Evolutionary conservation across 2,113 vertebrate genomes (phyloP), one percentile per base, ranked within the genome.

Genomic region (Salvator merianae): DNA sequence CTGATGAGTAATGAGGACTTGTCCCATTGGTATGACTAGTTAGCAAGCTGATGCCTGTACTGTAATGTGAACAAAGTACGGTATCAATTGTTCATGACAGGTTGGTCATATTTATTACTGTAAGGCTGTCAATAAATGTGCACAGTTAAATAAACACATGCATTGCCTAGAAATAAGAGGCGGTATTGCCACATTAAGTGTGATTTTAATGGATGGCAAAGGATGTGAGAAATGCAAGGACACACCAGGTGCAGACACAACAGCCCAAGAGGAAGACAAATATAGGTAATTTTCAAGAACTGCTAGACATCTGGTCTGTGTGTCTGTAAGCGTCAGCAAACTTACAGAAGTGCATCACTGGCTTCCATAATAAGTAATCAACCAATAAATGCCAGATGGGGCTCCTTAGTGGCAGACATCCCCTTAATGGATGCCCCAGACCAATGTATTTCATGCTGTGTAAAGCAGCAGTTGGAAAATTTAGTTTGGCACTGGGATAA

Each of bases 1-100:
- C 82, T 86, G 86, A 68, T 87, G 86, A 93, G 91, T 79, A 87
- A 82, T 81, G 47, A 32, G 63, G 59, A 88, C 91, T n/a, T 86
- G 82, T 79, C 59, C 69, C 68, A 76, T 84, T 77, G 77, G 70
- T 32, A 85, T n/a, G 86, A 76, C 62, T 89, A 88, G 90, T 86
- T 63, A 83, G 13, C 22, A 81, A 86, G 75, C 22, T 87, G 92
- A 88, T 90, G 66, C 62, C 63, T 77, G 30, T 43, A 50, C 55
- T 87, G 77, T 65, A 89, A 88, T n/a, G 88, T 86, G 87, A 82
- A n/a, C 38, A 34, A 20, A 40, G 26, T 28, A n/a, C n/a, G n/a
- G n/a, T n/a, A n/a, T n/a, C n/a, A n/a, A n/a, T n/a, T 68, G 77
- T 70, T 28, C 12, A 28, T 36, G 40, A 22, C 79, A 70, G 16